phyloP scores from a whole-genome alignment of 2,888 invertebrate species.

The Mesorhabditis belari region DNA sequence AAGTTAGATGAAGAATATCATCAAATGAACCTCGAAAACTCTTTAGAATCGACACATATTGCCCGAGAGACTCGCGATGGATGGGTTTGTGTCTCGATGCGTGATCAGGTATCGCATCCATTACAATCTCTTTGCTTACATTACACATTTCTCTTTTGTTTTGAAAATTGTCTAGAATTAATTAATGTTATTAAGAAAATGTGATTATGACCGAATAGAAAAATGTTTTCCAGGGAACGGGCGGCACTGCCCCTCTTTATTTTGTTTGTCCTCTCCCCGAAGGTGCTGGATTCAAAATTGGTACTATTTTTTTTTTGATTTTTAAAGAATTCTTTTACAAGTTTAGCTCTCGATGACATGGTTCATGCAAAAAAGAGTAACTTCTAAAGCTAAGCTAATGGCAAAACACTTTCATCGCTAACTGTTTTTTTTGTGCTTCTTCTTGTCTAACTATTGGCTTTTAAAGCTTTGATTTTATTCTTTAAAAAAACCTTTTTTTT shows the following conservation, averaged over 20 bases:
- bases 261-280: constrained; percentile 39
- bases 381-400: neutral
- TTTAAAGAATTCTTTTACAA: neutral
- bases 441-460: too few relatives aligned
- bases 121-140: too few relatives aligned
- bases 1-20: too few relatives aligned
- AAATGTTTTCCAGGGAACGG: constrained; percentile 28
- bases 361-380: neutral
- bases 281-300: constrained; percentile 37
- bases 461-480: neutral
- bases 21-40: too few relatives aligned
- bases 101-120: constrained; percentile 14
- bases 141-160: too few relatives aligned
- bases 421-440: neutral
- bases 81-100: constrained; percentile 36
- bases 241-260: constrained; percentile 28
- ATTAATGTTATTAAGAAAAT: too few relatives aligned
- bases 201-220: too few relatives aligned
- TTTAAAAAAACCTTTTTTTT: neutral
- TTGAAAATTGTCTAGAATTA: too few relatives aligned
- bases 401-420: too few relatives aligned
- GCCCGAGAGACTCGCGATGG: constrained; percentile 38
- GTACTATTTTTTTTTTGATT: neutral
- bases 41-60: constrained; percentile 32
- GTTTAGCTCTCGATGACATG: neutral